Evolutionary conservation across 2,888 invertebrate species (phyloP).

Genomic region (Gonocerus acuteangulatus): DNA sequence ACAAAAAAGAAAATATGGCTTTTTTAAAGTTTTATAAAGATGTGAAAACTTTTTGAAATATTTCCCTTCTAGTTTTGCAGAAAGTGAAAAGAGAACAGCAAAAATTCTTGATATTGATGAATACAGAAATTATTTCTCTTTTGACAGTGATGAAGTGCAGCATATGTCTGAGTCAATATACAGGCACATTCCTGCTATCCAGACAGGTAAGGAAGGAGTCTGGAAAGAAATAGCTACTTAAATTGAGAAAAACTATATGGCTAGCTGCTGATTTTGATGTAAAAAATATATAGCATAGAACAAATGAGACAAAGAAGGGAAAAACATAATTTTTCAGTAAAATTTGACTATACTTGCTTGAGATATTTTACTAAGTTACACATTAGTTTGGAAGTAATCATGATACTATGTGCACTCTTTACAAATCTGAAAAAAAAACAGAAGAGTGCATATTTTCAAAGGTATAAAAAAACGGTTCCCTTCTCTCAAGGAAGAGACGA

Average conservation of each 20-base stretch:
- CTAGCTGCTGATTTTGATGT: neutral
- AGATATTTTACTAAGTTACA: neutral
- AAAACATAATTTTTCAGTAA: constrained; percentile 10
- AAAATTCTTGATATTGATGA: too few species aligned
- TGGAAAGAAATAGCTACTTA: constrained; percentile 3
- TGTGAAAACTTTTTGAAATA: constrained; percentile 25
- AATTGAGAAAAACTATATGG: neutral
- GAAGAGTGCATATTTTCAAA: neutral
- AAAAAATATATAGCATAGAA: neutral
- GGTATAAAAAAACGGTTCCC: neutral
- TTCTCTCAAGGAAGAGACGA: too few species aligned
- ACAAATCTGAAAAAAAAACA: neutral
- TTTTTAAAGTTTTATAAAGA: constrained; percentile 27
- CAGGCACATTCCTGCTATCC: neutral
- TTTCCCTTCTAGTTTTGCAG: constrained; percentile 17
- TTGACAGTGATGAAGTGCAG: too few species aligned
- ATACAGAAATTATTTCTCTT: too few species aligned
- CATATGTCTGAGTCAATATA: neutral
- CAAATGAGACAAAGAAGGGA: neutral
- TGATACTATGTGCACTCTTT: neutral
- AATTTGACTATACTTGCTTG: neutral
- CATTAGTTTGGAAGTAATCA: neutral
- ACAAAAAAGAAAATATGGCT: constrained; percentile 25
- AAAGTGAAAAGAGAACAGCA: too few species aligned
- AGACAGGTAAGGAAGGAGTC: neutral